Evolutionary conservation across 2,113 vertebrate genomes (phyloP).

Genomic region (Gobius niger): DNA sequence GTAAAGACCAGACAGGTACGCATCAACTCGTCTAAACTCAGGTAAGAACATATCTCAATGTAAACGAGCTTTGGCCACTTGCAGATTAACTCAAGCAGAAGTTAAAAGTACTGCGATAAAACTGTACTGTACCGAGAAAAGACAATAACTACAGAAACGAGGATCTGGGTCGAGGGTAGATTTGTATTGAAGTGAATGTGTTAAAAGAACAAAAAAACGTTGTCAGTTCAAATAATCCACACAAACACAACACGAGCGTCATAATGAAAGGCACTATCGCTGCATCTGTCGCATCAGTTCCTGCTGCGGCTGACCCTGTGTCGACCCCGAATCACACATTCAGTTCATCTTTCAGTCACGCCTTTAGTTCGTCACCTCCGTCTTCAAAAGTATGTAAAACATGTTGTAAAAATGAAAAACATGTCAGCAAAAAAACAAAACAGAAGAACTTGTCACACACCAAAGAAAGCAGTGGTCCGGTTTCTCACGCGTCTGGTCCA

Average conservation of each 20-base stretch:
- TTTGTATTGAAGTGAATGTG: slow-evolving; percentile 24
- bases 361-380: background rate
- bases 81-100: too few relatives aligned
- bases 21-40: too few relatives aligned
- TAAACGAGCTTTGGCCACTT: too few relatives aligned
- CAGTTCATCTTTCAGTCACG: background rate
- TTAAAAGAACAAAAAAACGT: slow-evolving; percentile 24
- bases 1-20: too few relatives aligned
- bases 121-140: background rate
- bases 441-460: slow-evolving; percentile 19
- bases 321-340: slow-evolving; percentile 20
- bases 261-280: slow-evolving; percentile 70
- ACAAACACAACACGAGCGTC: background rate
- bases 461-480: slow-evolving; percentile 27
- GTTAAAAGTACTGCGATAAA: too few relatives aligned
- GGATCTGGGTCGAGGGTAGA: slow-evolving; percentile 3
- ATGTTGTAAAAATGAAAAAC: slow-evolving; percentile 21
- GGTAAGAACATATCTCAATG: too few relatives aligned
- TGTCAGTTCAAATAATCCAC: background rate
- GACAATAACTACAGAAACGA: background rate
- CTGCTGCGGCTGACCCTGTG: slow-evolving; percentile 17
- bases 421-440: slow-evolving; percentile 23
- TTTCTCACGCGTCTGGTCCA: slow-evolving; percentile 69
- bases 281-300: slow-evolving; percentile 5
- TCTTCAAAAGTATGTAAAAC: slow-evolving; percentile 34